Evolutionary conservation across 2,888 invertebrate genomes (phyloP), one percentile per base, ranked within the genome.

Genomic region (Oxystoma pomonae): DNA sequence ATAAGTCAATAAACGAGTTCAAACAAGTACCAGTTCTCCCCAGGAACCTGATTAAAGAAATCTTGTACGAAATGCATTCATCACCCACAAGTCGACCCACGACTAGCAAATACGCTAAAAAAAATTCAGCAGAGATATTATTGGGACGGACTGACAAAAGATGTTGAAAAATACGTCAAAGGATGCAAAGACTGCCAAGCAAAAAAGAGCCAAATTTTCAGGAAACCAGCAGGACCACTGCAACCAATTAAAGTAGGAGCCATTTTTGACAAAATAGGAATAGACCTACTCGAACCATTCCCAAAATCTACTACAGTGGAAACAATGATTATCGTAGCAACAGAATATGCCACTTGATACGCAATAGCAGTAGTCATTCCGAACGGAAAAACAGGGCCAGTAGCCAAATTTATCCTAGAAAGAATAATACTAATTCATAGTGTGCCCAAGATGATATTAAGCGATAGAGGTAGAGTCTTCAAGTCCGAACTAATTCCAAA

Each of bases 221-320:
- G 17, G 55, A 64, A 61, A 60, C 62, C 65, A 19, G 16, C 60
- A 12, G 65, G 60, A 12, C 20, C 52, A n/a, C 20, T 59, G 20
- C 53, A 59, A 59, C 59, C 59, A 17, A 59, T 59, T 12, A 7
- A 59, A 53, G 20, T 59, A 50, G 59, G 20, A 12, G 12, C 52
- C 1, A 63, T 60, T 0, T 69, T 69, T 49, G 65, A 67, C 9
- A 63, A 58, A 59, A 49, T 66, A 0, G 67, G 65, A 0, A 68
- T 71, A 5, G 69, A 71, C 53, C 16, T 71, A 19, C 57, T 71
- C 52, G 70, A 68, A 16, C 68, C 68, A 9, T 65, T 69, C 57
- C n/a, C 61, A 3, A 62, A 56, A 55, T 67, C 67, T 21, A 59
- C 35, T n/a, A 35, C 20, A 0, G 68, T 67, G 16, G 68, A 69